These are phyloP conservation scores for Jaculus jaculus DNA, from an alignment of 2,113 vertebrate species.

Conservation along the genomic window DNA sequence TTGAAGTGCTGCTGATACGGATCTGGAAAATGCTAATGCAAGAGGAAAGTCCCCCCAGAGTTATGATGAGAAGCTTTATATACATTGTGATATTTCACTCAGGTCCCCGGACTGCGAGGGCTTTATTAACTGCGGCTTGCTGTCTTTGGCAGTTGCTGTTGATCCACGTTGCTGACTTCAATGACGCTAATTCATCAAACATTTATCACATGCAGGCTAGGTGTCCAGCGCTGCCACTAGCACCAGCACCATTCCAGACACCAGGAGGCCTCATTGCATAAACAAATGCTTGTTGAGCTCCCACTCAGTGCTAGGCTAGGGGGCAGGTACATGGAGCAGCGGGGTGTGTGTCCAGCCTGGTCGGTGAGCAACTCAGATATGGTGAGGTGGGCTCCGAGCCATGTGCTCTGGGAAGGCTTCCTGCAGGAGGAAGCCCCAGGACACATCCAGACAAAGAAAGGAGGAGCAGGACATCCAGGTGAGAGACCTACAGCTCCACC, in stretches of 20 bases:
- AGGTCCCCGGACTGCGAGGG: slow-evolving; percentile 27
- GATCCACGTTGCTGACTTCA: not conserved
- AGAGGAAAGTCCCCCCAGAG: slow-evolving; percentile 77
- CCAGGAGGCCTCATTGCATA: not conserved
- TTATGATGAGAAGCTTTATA: slow-evolving; percentile 77
- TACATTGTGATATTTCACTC: slow-evolving; percentile 73
- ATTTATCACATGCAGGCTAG: not conserved
- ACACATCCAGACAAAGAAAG: not conserved
- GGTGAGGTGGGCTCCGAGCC: not conserved
- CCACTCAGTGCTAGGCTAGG: not conserved
- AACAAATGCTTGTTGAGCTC: not conserved
- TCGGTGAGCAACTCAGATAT: not conserved
- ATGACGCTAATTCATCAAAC: slow-evolving; percentile 57
- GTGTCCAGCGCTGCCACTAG: not conserved
- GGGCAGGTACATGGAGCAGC: not conserved
- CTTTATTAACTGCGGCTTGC: slow-evolving; percentile 40
- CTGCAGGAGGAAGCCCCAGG: not conserved
- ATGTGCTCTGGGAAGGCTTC: not conserved
- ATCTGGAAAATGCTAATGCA: slow-evolving; percentile 77
- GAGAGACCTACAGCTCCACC: too few species aligned
- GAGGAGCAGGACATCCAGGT: not conserved
- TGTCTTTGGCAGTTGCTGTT: not conserved
- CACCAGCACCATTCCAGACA: not conserved
- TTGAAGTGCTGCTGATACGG: slow-evolving; percentile 77
- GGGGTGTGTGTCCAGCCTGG: not conserved